Conservation (phyloP, 2,888 invertebrate genomes). For the Chymomyza fuscimana region DNA sequence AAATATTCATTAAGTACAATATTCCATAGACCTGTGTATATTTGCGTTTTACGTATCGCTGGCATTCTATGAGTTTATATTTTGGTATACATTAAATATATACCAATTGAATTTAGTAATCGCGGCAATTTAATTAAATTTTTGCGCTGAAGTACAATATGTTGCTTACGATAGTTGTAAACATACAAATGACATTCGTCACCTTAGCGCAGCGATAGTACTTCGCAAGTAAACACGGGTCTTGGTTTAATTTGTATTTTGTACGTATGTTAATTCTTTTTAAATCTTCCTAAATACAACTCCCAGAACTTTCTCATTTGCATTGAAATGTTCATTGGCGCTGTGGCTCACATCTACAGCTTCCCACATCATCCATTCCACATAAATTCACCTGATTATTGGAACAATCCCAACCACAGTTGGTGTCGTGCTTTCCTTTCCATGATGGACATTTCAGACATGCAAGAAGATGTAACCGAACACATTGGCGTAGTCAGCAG, state of each 20-base stretch:
- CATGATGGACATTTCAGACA: slow-evolving; percentile 98
- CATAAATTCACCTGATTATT: slow-evolving; percentile 81
- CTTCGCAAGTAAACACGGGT: neutral
- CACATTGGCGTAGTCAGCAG: slow-evolving; percentile 94
- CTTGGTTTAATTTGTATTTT: neutral
- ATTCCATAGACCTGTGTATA: neutral
- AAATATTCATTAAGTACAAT: neutral
- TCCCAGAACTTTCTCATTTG: slow-evolving; percentile 95
- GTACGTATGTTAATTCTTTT: neutral
- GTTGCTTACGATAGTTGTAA: too few species aligned
- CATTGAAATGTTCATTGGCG: slow-evolving; percentile 98
- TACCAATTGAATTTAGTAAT: too few species aligned
- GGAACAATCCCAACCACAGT: slow-evolving; percentile 79
- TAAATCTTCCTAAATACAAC: neutral
- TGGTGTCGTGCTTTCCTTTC: slow-evolving; percentile 91
- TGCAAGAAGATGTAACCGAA: slow-evolving; percentile 94
- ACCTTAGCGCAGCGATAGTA: neutral
- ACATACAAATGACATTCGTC: too few species aligned
- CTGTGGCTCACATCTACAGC: slow-evolving; percentile 96
- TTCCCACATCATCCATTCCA: slow-evolving; percentile 95
- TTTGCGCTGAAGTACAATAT: too few species aligned
- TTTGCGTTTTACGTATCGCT: neutral
- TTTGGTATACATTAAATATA: too few species aligned
- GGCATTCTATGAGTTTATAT: neutral
- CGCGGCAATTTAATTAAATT: too few species aligned